Base-by-base conservation (phyloP, 2,113 vertebrate genomes). In the Psettodes erumei region DNA sequence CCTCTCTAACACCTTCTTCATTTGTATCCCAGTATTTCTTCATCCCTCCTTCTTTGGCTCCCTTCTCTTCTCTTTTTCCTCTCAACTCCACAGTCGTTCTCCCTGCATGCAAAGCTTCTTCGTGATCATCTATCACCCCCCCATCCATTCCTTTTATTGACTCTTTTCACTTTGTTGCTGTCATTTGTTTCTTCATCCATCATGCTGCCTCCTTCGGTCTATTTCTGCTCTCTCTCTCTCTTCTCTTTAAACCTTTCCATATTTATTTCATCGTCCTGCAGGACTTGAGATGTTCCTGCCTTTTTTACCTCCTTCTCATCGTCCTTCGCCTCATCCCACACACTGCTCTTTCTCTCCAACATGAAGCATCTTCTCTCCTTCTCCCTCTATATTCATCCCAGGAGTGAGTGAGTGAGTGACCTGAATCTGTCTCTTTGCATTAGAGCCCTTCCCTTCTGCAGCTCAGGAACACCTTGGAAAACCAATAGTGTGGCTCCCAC, bases 341-440 rank as follows among this genome's bases (percentile, higher is more conserved):
- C 75, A 50, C 48, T 71, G 35, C 4, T 75, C 58, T 73, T 67
- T 55, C 64, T 28, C 75, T 82, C 35, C 75, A 72, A 19, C 45
- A 5, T 56, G 55, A 75, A 71, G 60, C 70, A 75, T 82, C 84
- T 71, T 82, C 82, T 88, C 30, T 73, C 58, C 71, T 80, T 83
- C 86, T 81, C 64, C 54, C 77, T 64, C 65, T 79, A 79, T 85
- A 75, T 87, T 83, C 82, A 83, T 87, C 76, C 56, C 68, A 59
- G 76, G 76, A 47, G 81, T 91, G 83, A 89, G 72, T 91, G 83
- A 89, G 72, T 85, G 88, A 91, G 42, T 85, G 88, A 90, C 89
- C 91, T 89, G 81, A 88, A 91, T 92, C 79, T 87, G 91, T 93
- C 91, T 90, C 75, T 76, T 85, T 87, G 75, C 81, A 88, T 91